Conservation (phyloP, 2,113 vertebrate genomes). For the Perccottus glenii region DNA sequence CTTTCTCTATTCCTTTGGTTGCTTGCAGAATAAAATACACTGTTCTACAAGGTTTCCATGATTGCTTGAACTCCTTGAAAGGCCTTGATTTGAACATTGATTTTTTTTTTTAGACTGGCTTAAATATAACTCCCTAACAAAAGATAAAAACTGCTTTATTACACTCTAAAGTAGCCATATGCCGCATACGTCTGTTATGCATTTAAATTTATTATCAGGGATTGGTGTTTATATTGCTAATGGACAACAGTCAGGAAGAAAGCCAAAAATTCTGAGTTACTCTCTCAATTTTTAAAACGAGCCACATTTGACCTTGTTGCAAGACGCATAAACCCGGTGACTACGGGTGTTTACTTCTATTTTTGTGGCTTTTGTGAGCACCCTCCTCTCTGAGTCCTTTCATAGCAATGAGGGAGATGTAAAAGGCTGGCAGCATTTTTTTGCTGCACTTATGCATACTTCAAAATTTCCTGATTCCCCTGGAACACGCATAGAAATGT, state of each 20-base stretch:
- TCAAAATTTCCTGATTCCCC: constrained; percentile 75
- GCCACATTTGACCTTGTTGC: background rate
- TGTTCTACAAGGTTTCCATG: too few relatives aligned
- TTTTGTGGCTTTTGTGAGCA: constrained; percentile 26
- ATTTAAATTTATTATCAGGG: too few relatives aligned
- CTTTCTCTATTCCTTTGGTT: background rate
- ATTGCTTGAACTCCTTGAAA: too few relatives aligned
- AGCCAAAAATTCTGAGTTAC: background rate
- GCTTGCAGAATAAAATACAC: background rate
- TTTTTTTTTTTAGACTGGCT: too few relatives aligned
- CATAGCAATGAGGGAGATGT: constrained; percentile 64
- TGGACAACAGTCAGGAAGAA: too few relatives aligned
- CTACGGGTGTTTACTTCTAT: background rate
- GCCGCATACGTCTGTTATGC: too few relatives aligned
- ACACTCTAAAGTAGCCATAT: too few relatives aligned
- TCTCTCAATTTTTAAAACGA: background rate
- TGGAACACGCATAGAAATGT: constrained; percentile 76
- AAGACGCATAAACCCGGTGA: background rate
- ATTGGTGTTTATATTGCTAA: too few relatives aligned
- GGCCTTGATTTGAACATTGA: too few relatives aligned
- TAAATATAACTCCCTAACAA: too few relatives aligned
- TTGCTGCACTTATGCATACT: constrained; percentile 67
- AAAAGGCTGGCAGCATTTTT: constrained; percentile 69
- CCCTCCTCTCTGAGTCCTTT: constrained; percentile 38
- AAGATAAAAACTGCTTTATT: too few relatives aligned